These are phyloP conservation scores for Anguilla pacifica DNA, from an alignment of 2,797 vertebrate species.

Conservation along the genomic window DNA sequence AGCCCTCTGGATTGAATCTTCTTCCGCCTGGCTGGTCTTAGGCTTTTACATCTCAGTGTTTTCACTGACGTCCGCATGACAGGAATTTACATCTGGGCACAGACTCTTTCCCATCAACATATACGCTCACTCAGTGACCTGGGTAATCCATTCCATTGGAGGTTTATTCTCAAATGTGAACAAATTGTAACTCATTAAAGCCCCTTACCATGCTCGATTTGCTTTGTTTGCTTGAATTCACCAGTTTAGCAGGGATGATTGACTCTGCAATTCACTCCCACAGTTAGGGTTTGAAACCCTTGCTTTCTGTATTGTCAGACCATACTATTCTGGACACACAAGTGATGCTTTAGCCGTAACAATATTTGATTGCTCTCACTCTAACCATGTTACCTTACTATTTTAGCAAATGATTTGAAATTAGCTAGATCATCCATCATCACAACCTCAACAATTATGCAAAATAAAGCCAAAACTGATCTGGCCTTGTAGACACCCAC, in stretches of 20 bases:
- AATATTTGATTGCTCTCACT: neutral
- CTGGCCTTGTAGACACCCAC: neutral
- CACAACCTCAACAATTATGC: neutral
- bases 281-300: neutral
- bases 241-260: neutral
- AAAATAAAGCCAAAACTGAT: slow-evolving; percentile 4
- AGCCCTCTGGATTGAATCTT: neutral
- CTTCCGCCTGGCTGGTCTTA: neutral
- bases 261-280: neutral
- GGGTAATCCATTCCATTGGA: neutral
- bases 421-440: neutral
- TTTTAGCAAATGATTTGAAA: neutral
- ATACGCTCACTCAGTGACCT: neutral
- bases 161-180: neutral
- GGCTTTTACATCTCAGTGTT: neutral
- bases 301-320: neutral
- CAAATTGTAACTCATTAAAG: neutral
- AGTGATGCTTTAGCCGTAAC: neutral
- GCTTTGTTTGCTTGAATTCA: neutral
- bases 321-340: neutral
- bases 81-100: neutral
- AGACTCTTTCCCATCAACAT: neutral
- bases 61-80: neutral
- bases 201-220: neutral
- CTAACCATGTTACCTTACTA: neutral